Percentiles rank a stretch among this genome's conserved stretches.
Evolutionary conservation across 2,797 vertebrate species (phyloP).

Genomic region (Falco peregrinus): DNA sequence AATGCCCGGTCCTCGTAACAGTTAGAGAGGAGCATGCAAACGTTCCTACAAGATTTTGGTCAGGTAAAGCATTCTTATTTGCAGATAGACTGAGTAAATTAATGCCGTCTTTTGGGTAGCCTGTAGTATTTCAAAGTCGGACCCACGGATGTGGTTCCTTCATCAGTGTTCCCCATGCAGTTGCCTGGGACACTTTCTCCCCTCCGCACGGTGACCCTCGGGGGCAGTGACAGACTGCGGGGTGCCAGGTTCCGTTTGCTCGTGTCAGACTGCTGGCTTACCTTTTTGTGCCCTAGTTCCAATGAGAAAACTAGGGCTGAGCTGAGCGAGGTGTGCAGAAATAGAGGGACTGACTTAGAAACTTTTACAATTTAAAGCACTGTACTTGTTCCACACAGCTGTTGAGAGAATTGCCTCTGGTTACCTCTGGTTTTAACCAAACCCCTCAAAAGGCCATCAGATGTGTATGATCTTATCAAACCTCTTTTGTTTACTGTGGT

Average conservation of each 20-base stretch:
- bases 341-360: neutral
- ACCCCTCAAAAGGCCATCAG: too few species aligned
- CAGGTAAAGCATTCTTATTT: neutral
- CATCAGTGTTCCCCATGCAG: accelerated
- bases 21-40: neutral
- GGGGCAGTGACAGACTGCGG: neutral
- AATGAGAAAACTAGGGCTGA: neutral
- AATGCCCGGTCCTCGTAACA: neutral
- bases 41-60: neutral
- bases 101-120: neutral
- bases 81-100: neutral
- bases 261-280: neutral
- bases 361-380: neutral
- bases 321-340: neutral
- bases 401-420: neutral
- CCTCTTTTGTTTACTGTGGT: too few species aligned
- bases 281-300: neutral
- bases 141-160: accelerated
- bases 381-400: accelerated
- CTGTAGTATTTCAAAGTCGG: neutral
- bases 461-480: too few species aligned
- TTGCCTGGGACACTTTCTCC: neutral
- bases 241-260: neutral
- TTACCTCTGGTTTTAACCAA: neutral
- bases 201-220: accelerated